Evolutionary conservation across 1,140 invertebrate species (phyloP), one percentile per base, ranked within the genome.

Genomic region (Sinella curviseta): DNA sequence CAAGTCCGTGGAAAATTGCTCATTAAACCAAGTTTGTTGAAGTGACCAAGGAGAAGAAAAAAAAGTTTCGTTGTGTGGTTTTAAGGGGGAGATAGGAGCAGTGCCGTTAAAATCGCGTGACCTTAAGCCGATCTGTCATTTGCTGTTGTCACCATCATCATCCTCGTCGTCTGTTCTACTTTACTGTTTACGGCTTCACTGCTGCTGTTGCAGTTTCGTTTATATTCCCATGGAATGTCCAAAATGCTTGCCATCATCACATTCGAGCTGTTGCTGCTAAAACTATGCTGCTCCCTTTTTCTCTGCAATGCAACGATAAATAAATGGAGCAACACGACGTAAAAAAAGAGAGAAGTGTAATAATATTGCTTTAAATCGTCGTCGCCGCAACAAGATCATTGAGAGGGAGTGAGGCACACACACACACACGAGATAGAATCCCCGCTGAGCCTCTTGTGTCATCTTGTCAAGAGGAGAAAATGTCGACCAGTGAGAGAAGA

Each of bases 391-490:
- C 57, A 26, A 16, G 57, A 65, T 17, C 14, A 16, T 12, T 12
- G 57, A 65, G 57, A n/a, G 57, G 8, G 26, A 48, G 39, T 60
- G 4, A 26, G 78, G 77, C 78, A n/a, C n/a, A n/a, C n/a, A n/a
- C n/a, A n/a, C n/a, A n/a, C n/a, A n/a, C 78, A 60, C 55, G 57
- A 77, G 78, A 75, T 76, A 77, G 78, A 74, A 79, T 79, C 80
- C 80, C 80, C 55, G 77, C 39, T 76, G 78, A 79, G 77, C 36
- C 33, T 31, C 34, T 60, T 76, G 78, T 81, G 80, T 79, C 80
- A 81, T 79, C 60, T 79, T 81, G 80, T 81, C 80, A 81, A 70
- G 76, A 74, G n/a, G n/a, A n/a, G 78, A 79, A 78, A 48, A 78
- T 77, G 77, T 73, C 79, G 39, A 48, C 39, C 39, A 48, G 39